phyloP scores from a whole-genome alignment of 2,113 vertebrate species.

The Corynorhinus townsendii region DNA sequence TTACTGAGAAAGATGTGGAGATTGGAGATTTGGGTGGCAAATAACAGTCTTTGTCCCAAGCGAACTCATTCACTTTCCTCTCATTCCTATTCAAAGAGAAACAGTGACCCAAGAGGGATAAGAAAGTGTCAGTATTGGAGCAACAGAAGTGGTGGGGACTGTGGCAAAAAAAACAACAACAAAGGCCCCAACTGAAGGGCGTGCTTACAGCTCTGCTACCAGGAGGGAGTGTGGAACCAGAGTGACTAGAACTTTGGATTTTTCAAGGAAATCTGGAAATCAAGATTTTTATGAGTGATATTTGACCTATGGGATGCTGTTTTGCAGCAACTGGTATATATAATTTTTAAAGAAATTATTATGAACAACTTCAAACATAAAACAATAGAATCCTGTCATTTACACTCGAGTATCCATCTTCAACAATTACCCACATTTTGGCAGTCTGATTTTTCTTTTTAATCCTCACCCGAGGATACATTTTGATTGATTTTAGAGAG shows the following conservation, averaged over 20 bases:
- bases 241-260: neutral
- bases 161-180: neutral
- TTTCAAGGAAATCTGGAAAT: neutral
- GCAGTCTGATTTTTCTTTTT: neutral
- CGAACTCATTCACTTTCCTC: neutral
- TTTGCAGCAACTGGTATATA: neutral
- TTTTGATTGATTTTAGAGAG: neutral
- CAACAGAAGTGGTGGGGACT: neutral
- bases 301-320: neutral
- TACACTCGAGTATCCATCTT: neutral
- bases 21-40: neutral
- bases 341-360: neutral
- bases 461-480: neutral
- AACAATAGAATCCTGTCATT: neutral
- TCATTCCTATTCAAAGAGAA: neutral
- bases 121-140: neutral
- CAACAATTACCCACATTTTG: neutral
- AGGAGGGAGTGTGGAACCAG: neutral
- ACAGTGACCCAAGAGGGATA: too few species aligned
- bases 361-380: neutral
- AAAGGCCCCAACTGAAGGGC: neutral
- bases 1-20: neutral
- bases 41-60: neutral
- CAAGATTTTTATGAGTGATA: neutral
- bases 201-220: neutral